phyloP scores from a whole-genome alignment of 2,797 vertebrate species.

The Anguilla megastoma region DNA sequence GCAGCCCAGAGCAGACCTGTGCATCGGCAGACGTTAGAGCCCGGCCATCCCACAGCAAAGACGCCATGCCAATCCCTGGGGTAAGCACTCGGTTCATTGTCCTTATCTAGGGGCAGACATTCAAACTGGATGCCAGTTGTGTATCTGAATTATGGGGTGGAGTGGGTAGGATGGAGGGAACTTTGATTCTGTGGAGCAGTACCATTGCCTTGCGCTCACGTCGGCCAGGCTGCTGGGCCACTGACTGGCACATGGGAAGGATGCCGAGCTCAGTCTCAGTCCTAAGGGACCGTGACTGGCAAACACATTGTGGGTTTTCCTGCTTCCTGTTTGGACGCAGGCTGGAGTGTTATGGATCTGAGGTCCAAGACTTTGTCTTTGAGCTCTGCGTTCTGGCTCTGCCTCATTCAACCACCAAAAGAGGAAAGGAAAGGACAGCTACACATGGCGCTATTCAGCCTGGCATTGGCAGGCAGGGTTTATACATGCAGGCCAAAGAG shows the following conservation, averaged over 20 bases:
- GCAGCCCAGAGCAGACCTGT: background rate
- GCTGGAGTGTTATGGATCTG: too few species aligned
- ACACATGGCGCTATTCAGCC: background rate
- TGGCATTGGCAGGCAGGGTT: background rate
- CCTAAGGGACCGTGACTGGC: background rate
- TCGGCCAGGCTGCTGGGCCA: background rate
- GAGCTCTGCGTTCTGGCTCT: background rate
- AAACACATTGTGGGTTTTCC: background rate
- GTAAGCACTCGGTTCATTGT: background rate
- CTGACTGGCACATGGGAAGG: background rate
- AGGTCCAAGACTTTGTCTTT: background rate
- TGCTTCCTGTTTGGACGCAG: background rate
- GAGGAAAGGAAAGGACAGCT: background rate
- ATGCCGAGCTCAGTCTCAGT: background rate
- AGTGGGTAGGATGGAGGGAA: background rate
- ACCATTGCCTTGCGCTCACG: background rate
- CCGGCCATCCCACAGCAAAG: background rate
- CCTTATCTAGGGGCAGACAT: background rate
- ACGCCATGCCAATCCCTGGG: too few species aligned
- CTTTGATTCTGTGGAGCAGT: background rate
- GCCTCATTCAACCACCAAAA: background rate
- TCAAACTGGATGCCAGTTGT: background rate
- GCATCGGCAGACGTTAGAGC: too few species aligned
- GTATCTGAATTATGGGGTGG: background rate
- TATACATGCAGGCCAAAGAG: background rate